A percentile compares a stretch with the other conserved stretches of the same genome.
phyloP scores from a whole-genome alignment of 2,888 invertebrate genomes.

The Ormyrus pomaceus region DNA sequence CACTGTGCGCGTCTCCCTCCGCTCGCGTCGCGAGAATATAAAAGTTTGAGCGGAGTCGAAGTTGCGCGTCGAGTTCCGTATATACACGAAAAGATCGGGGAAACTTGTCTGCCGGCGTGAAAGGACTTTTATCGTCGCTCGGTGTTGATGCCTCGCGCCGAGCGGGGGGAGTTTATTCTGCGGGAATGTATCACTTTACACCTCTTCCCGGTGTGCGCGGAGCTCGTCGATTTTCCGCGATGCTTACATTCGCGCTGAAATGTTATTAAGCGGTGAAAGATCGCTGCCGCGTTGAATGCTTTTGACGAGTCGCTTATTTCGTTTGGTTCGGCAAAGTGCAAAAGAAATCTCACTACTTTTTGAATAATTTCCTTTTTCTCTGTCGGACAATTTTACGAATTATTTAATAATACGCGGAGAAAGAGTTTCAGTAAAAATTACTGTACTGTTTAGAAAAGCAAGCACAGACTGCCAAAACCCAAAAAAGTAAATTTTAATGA shows the following conservation, averaged over 20 bases:
- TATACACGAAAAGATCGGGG: not conserved
- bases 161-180: not conserved
- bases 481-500: no score
- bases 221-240: not conserved
- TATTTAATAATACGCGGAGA: no score
- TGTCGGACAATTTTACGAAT: no score
- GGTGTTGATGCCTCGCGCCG: conserved; percentile 2
- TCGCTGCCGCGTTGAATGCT: not conserved
- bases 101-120: not conserved
- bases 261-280: conserved; percentile 6
- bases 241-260: not conserved
- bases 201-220: not conserved
- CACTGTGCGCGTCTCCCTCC: not conserved
- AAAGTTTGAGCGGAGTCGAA: conserved; percentile 12
- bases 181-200: not conserved
- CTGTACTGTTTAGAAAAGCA: no score
- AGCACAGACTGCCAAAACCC: no score
- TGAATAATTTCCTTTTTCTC: no score
- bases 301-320: not conserved
- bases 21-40: not conserved
- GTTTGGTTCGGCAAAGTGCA: not conserved
- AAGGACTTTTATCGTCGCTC: conserved; percentile 15
- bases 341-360: no score
- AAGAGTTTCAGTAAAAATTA: no score
- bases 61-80: not conserved